phyloP scores from a whole-genome alignment of 2,113 vertebrate genomes.

The Hypomesus transpacificus region DNA sequence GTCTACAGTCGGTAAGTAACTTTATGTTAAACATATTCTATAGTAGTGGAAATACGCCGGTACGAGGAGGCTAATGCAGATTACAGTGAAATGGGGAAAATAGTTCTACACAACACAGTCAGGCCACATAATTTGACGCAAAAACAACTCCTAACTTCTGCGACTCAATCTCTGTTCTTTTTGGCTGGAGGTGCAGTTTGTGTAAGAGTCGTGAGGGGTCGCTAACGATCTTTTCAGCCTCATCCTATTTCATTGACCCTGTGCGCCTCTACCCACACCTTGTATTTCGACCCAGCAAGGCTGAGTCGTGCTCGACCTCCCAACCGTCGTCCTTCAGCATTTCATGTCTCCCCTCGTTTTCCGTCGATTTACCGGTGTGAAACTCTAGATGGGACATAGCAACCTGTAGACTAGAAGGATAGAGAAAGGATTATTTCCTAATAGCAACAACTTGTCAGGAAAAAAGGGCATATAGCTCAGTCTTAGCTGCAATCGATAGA shows the following conservation, averaged over 20 bases:
- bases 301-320: neutral
- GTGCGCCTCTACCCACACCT: constrained; percentile 4
- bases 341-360: too few species aligned
- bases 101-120: too few species aligned
- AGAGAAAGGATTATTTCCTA: constrained; percentile 49
- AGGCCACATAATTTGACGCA: too few species aligned
- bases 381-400: constrained; percentile 11
- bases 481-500: constrained; percentile 47
- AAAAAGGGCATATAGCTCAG: constrained; percentile 47
- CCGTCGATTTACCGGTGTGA: too few species aligned
- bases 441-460: constrained; percentile 33
- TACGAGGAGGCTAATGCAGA: too few species aligned
- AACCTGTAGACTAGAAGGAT: constrained; percentile 24
- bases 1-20: too few species aligned
- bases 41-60: too few species aligned
- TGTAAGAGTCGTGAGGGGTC: constrained; percentile 57
- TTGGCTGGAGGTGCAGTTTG: constrained; percentile 53
- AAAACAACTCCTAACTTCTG: too few species aligned
- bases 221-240: constrained; percentile 61
- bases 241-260: constrained; percentile 35
- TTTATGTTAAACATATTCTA: too few species aligned
- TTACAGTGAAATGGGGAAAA: too few species aligned
- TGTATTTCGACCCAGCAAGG: constrained; percentile 2
- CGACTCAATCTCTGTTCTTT: too few species aligned
- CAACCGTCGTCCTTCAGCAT: too few species aligned